Percentiles rank a stretch among this genome's conserved stretches.
Conservation (phyloP, 2,888 invertebrate species). For the Subacronicta megacephala region DNA sequence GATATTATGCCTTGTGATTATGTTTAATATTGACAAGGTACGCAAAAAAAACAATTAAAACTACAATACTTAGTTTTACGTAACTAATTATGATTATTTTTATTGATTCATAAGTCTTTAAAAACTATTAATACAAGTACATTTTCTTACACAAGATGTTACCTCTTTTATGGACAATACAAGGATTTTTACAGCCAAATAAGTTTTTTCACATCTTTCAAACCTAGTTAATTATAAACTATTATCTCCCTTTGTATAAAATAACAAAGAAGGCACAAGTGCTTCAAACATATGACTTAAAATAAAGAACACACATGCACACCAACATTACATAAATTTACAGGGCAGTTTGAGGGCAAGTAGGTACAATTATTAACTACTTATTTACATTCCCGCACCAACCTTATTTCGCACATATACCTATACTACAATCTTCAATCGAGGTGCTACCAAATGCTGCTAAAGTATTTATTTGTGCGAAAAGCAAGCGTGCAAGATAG, state of each 20-base stretch:
- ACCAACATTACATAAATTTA: conserved; percentile 4
- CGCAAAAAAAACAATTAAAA: conserved; percentile 39
- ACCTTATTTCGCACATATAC: background rate
- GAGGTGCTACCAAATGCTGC: background rate
- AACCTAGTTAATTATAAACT: conserved; percentile 22
- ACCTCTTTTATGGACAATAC: conserved; percentile 21
- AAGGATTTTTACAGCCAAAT: conserved; percentile 34
- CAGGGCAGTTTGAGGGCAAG: conserved; percentile 20
- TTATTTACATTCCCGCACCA: conserved; percentile 13
- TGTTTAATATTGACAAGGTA: conserved; percentile 17
- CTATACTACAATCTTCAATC: conserved; percentile 1
- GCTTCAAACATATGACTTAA: conserved; percentile 2
- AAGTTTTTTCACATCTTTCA: conserved; percentile 2
- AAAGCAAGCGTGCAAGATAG: conserved; percentile 4
- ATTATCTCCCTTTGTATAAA: background rate
- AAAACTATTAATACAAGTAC: conserved; percentile 18
- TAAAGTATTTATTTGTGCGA: background rate
- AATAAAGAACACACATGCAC: background rate
- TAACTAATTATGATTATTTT: conserved; percentile 23
- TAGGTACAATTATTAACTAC: conserved; percentile 16
- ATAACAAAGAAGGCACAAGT: conserved; percentile 10
- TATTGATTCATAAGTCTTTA: conserved; percentile 12
- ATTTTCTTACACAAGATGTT: conserved; percentile 21
- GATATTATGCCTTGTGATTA: conserved; percentile 18
- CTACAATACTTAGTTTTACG: conserved; percentile 23